Conservation (phyloP, 1,140 invertebrate species). For the Conus betulinus region DNA sequence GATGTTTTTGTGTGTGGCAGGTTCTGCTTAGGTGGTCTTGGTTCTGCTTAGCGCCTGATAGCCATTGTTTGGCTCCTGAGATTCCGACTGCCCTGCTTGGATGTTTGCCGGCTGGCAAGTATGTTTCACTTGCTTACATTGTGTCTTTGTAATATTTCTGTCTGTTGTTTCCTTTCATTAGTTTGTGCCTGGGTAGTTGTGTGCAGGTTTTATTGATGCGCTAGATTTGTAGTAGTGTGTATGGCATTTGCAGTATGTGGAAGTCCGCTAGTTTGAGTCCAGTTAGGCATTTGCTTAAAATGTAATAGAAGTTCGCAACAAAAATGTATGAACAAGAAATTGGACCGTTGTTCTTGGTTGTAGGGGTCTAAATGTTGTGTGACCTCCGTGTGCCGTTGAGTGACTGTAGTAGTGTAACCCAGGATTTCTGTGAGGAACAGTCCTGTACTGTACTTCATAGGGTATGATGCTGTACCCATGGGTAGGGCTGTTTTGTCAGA, state of each 20-base stretch:
- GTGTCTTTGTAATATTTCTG: background rate
- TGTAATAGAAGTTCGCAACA: too few relatives aligned
- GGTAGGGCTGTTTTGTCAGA: too few relatives aligned
- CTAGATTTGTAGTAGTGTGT: background rate
- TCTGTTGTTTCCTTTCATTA: background rate
- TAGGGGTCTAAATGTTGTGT: too few relatives aligned
- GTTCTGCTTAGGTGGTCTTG: too few relatives aligned
- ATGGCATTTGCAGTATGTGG: background rate
- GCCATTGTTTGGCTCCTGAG: conserved; percentile 60
- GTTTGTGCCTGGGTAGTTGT: background rate
- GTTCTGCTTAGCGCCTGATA: conserved; percentile 50
- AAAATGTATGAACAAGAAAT: too few relatives aligned
- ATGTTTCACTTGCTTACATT: conserved; percentile 29
- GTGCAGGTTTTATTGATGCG: background rate
- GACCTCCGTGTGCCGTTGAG: too few relatives aligned
- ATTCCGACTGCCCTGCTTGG: conserved; percentile 69
- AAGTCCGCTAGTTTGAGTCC: background rate
- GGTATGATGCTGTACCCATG: too few relatives aligned
- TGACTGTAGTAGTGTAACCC: too few relatives aligned
- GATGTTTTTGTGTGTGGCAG: conserved; percentile 35
- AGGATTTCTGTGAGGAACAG: too few relatives aligned
- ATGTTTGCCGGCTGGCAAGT: conserved; percentile 62
- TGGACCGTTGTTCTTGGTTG: too few relatives aligned
- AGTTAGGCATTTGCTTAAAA: too few relatives aligned
- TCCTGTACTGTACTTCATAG: too few relatives aligned